These are phyloP conservation scores for Acanthopleura granulata DNA, from an alignment of 2,888 invertebrate genomes.

Conservation along the genomic window DNA sequence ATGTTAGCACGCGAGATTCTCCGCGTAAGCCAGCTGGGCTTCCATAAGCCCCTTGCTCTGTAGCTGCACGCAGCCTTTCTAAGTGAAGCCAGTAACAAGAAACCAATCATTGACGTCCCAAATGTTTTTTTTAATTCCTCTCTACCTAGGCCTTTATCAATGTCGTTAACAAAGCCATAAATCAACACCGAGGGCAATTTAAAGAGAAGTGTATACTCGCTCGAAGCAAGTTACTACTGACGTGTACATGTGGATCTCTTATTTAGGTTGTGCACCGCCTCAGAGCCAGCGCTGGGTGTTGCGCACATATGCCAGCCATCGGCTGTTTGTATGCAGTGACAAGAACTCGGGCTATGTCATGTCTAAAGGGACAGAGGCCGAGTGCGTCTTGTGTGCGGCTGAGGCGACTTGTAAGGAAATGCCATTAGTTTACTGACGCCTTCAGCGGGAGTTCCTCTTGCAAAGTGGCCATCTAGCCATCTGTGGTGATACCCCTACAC, in stretches of 20 bases:
- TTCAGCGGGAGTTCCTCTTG: neutral
- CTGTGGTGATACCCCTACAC: neutral
- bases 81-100: too few relatives aligned
- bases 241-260: neutral
- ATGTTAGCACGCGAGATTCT: too few relatives aligned
- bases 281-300: too few relatives aligned
- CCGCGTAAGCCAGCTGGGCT: too few relatives aligned
- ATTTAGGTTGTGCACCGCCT: neutral
- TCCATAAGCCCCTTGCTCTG: too few relatives aligned
- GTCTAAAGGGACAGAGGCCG: neutral
- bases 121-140: too few relatives aligned
- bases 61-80: too few relatives aligned
- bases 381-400: neutral
- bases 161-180: neutral
- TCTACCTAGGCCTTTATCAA: neutral
- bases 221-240: neutral
- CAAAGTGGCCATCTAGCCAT: neutral
- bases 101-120: too few relatives aligned
- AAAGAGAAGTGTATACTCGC: neutral
- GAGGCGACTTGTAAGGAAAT: neutral
- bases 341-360: neutral
- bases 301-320: too few relatives aligned
- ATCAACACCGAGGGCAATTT: neutral
- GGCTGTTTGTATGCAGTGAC: neutral
- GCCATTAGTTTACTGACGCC: neutral